phyloP scores from a whole-genome alignment of 2,113 vertebrate species.

The Semicossyphus pulcher region DNA sequence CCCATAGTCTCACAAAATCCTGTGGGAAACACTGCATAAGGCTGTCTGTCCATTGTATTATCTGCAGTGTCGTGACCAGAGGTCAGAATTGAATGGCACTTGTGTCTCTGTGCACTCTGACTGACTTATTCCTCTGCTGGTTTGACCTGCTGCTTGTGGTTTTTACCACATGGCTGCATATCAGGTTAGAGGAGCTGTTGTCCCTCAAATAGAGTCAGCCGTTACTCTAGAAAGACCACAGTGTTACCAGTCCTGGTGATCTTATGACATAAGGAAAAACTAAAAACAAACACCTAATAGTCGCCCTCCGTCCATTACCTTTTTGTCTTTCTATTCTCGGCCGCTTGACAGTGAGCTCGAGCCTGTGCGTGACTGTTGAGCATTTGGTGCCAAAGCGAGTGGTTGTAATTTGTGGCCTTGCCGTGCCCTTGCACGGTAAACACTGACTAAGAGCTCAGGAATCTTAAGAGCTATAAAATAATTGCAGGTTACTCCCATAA shows the following conservation, averaged over 20 bases:
- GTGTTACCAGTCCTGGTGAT: neutral
- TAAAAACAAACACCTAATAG: slow-evolving; percentile 21
- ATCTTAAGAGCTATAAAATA: slow-evolving; percentile 95
- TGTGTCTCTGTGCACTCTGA: slow-evolving; percentile 10
- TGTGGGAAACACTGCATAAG: too few relatives aligned
- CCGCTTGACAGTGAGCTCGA: slow-evolving; percentile 41
- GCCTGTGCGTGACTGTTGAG: slow-evolving; percentile 88
- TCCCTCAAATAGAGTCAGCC: slow-evolving; percentile 9
- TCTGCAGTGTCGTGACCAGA: slow-evolving; percentile 25
- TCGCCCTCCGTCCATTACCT: slow-evolving; percentile 7
- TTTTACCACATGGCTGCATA: slow-evolving; percentile 23
- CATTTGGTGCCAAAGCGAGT: slow-evolving; percentile 87
- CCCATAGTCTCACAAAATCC: too few relatives aligned
- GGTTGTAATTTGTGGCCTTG: slow-evolving; percentile 90
- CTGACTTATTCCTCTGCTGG: slow-evolving; percentile 10
- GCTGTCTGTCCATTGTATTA: slow-evolving; percentile 7
- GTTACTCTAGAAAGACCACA: neutral
- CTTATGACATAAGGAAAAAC: slow-evolving; percentile 14
- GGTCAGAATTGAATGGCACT: neutral
- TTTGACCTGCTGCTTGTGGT: slow-evolving; percentile 27
- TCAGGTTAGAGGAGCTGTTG: slow-evolving; percentile 19
- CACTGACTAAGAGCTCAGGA: slow-evolving; percentile 92
- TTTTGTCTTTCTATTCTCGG: slow-evolving; percentile 43
- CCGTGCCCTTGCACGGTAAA: slow-evolving; percentile 87
- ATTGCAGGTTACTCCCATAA: slow-evolving; percentile 91